phyloP scores from a whole-genome alignment of 2,888 invertebrate genomes.

The Cistogaster globosa region DNA sequence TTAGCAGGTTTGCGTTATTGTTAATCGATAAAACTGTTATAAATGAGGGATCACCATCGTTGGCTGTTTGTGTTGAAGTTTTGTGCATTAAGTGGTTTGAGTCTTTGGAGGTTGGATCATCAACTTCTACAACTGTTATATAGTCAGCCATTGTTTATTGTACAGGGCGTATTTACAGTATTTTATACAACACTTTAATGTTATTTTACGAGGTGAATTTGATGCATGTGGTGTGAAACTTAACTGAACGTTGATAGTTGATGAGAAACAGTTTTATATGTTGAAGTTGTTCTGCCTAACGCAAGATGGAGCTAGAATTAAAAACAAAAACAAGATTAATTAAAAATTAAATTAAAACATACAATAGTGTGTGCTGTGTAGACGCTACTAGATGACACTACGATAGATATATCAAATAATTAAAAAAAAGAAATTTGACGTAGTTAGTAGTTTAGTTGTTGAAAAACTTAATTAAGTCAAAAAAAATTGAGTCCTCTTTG shows the following conservation, averaged over 20 bases:
- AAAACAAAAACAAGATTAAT: neutral
- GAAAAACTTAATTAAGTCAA: no score
- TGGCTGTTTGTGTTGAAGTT: conserved; percentile 72
- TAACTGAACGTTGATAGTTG: conserved; percentile 7
- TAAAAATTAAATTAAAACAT: neutral
- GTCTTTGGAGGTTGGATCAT: conserved; percentile 82
- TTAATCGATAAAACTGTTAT: conserved; percentile 87
- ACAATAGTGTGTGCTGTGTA: no score
- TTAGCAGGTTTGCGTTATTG: conserved; percentile 72
- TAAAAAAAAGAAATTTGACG: no score
- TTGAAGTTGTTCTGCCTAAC: neutral
- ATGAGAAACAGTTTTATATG: neutral
- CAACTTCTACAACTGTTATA: conserved; percentile 86
- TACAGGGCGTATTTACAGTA: neutral
- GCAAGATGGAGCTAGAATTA: conserved; percentile 54
- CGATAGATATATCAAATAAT: no score
- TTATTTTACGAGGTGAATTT: conserved; percentile 15
- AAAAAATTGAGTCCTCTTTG: no score
- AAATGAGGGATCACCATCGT: conserved; percentile 83
- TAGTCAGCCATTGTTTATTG: conserved; percentile 81
- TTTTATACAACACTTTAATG: neutral
- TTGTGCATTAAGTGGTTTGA: conserved; percentile 75
- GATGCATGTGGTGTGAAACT: conserved; percentile 49
- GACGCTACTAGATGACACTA: no score
- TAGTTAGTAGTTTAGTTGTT: no score